Evolutionary conservation across 2,888 invertebrate species (phyloP), one percentile per base, ranked within the genome.

Genomic region (Diplolepis rosae): DNA sequence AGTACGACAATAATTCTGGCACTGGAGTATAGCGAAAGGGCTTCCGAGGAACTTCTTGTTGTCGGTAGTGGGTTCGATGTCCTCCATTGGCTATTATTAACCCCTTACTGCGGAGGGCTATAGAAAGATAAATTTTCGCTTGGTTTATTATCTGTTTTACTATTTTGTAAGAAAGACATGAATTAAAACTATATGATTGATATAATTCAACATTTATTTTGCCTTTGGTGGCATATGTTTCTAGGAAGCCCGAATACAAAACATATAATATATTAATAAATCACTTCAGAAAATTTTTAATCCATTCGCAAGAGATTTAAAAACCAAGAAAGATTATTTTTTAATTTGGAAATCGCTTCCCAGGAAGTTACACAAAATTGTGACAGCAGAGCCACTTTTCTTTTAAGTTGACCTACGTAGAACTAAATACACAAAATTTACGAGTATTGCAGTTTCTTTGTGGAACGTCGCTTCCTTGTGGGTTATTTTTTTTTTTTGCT

Each of bases 11-110:
- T 24, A 61, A 39, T 61, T 39, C 35, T 39, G 24, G 22, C 15
- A n/a, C 35, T 61, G 13, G 28, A 56, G 56, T n/a, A n/a, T 22
- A 56, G 22, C 13, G 61, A 39, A 61, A 61, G 61, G 61, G 61
- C 61, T 39, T 61, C 24, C 24, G 35, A 61, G 39, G 61, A 61
- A 61, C 39, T 61, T 61, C 61, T 61, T 61, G 39, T 35, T 39
- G 35, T 24, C 35, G 24, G 61, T 61, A 39, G 35, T n/a, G 32
- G n/a, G 61, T 61, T 61, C 61, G 61, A 61, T 61, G 61, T 61
- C 22, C 61, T 24, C 61, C 39, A 35, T 61, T 35, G 39, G 61
- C 39, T 61, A 61, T 61, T 61, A 61, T 61, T 61, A 61, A 61
- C 39, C 39, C 24, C 35, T 35, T 61, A 39, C n/a, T 24, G 61